Evolutionary conservation across 1,140 invertebrate genomes (phyloP), one percentile per base, ranked within the genome.

Genomic region (Dendroctonus ponderosae): DNA sequence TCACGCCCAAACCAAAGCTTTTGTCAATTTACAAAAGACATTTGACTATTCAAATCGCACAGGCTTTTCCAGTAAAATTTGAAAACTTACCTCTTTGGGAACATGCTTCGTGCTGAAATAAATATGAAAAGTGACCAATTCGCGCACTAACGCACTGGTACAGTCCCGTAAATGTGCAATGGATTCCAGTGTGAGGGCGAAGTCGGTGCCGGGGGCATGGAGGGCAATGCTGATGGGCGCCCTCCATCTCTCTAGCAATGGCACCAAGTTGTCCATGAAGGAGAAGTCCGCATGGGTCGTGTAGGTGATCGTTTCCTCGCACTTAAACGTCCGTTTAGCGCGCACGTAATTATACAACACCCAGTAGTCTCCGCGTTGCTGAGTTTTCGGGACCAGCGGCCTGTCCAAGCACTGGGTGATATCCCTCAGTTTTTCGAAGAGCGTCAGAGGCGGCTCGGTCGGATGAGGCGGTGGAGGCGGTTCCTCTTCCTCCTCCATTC

Each of bases 251-350:
- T 93, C 87, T 69, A 94, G 80, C 70, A 96, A 80, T 42, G 91
- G 91, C 75, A 89, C 86, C 54, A 95, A 81, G 80, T 97, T 96
- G 77, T 95, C 91, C 71, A 96, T 83, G 80, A 94, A 95, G 57
- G 93, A 93, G 76, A 88, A 94, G 74, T 94, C 92, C 3, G 91
- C 92, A 77, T 96, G 94, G 7, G 94, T 96, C 0, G 93, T 95
- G 74, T 95, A 94, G 0, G 94, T 97, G 43, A 97, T 85, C 64
- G 86, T 89, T 78, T 94, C 91, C 79, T 92, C 89, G 76, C 92
- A 94, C 79, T 92, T 91, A 79, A 91, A 89, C 77, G 90, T 93
- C 78, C 80, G 79, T 69, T 85, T 82, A 54, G 86, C 82, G 74
- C 81, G 80, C 56, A 95, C 85, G 76, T 93, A 96, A 80, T 95